Evolutionary conservation across 2,797 vertebrate species (phyloP), one percentile per base, ranked within the genome.

Genomic region (Karalla daura): DNA sequence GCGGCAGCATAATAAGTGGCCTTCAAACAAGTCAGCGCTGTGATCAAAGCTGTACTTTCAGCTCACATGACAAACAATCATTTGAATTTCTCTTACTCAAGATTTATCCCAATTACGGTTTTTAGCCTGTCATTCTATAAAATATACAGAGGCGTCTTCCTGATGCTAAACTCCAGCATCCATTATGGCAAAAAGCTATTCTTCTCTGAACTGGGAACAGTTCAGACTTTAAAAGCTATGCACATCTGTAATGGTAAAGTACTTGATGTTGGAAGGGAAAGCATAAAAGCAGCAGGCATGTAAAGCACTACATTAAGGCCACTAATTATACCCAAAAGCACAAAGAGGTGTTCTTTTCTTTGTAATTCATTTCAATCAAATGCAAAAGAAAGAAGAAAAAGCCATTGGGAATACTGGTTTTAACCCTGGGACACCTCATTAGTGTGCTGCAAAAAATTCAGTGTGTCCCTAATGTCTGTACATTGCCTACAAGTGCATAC

Each of bases 371-470:
- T n/a, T n/a, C n/a, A n/a, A n/a, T n/a, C n/a, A n/a, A n/a, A n/a
- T n/a, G n/a, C n/a, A n/a, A n/a, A 30, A 30, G 28, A 10, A 30
- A 30, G 25, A 46, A 55, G 12, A 7, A 45, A 63, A 69, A 21
- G 1, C 24, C 15, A 39, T 11, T 15, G 45, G 30, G 23, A 54
- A 18, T 20, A 51, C 5, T 28, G 25, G 5, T 41, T 52, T 32
- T 17, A 43, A 32, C 45, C 14, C 37, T 20, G 18, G 45, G 12
- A 53, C 20, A 51, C 12, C 17, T 68, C 17, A 45, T 81, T 76
- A 66, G 23, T 39, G 12, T 40, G 13, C 24, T 12, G 21, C 65
- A 18, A 67, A 71, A 58, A 46, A 0, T n/a, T n/a, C n/a, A 45
- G 63, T 28, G 6, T 20, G 23, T 18, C 28, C 41, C 15, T 17